These are phyloP conservation scores for Harpagoxenus sublaevis DNA, from an alignment of 2,888 invertebrate species.

Conservation along the genomic window DNA sequence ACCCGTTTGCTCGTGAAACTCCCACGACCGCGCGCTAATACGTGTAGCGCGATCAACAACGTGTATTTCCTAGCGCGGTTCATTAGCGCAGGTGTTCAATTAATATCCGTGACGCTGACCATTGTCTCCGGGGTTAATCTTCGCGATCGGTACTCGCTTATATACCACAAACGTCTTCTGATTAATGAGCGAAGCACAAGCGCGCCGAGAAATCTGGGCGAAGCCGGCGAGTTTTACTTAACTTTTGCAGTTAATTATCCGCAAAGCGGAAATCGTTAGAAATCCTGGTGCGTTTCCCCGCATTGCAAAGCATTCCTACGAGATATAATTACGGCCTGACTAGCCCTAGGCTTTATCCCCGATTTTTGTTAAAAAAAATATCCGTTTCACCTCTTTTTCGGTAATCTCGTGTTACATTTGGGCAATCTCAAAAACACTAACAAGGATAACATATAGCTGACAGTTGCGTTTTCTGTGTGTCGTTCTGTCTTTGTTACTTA, in stretches of 20 bases:
- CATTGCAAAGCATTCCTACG: conserved; percentile 24
- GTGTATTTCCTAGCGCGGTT: conserved; percentile 29
- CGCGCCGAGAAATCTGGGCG: conserved; percentile 8
- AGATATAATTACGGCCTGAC: conserved; percentile 14
- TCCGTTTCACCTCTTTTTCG: background rate
- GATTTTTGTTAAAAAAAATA: conserved; percentile 11
- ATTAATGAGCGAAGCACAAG: conserved; percentile 10
- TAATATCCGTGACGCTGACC: conserved; percentile 8
- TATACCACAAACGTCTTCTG: background rate
- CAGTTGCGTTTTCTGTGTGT: no score
- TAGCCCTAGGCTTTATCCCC: background rate
- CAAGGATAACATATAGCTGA: background rate
- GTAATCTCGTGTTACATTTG: background rate
- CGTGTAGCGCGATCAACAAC: background rate
- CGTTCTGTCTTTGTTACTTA: no score
- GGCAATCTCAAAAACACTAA: background rate
- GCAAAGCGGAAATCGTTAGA: conserved; percentile 18
- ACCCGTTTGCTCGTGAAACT: conserved; percentile 62
- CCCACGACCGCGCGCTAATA: conserved; percentile 42
- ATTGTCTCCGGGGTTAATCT: conserved; percentile 13
- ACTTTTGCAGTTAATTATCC: conserved; percentile 51
- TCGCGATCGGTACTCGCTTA: conserved; percentile 1
- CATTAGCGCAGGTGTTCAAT: conserved; percentile 29
- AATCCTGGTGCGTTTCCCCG: conserved; percentile 31
- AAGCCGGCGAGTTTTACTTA: conserved; percentile 14